Conservation (phyloP, 2,113 vertebrate genomes). For the Ophthalmolycus amberensis region DNA sequence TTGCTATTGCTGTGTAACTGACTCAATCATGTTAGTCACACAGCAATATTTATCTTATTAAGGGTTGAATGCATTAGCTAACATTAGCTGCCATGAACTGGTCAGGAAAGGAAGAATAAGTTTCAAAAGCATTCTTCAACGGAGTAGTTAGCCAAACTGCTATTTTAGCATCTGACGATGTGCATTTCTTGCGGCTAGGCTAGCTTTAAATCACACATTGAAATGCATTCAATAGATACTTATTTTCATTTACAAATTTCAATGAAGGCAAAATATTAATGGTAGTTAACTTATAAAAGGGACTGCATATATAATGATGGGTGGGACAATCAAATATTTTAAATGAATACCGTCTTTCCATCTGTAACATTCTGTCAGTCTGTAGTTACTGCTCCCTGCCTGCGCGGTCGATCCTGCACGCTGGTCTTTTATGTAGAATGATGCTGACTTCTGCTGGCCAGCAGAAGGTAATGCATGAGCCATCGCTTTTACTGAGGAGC, state of each 20-base stretch:
- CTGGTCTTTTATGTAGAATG: slow-evolving; percentile 16
- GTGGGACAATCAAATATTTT: background rate
- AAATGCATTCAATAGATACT: background rate
- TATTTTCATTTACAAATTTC: background rate
- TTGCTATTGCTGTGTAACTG: too few relatives aligned
- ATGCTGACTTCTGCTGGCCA: slow-evolving; percentile 67
- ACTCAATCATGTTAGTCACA: background rate
- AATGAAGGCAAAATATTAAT: background rate
- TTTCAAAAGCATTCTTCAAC: background rate
- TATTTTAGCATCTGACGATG: background rate
- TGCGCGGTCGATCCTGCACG: background rate
- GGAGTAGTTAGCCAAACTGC: background rate
- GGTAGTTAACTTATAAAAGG: background rate
- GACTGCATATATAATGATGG: background rate
- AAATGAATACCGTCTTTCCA: background rate
- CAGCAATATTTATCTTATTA: background rate
- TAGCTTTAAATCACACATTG: background rate
- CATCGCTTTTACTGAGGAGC: background rate
- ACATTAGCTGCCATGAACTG: background rate
- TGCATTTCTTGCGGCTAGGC: background rate
- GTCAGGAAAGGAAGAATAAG: background rate
- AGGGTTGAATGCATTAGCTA: too few relatives aligned
- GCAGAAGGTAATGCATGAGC: slow-evolving; percentile 25
- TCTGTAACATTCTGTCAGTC: background rate
- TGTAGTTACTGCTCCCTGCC: too few relatives aligned